Percentiles rank a stretch among this genome's conserved stretches.
Conservation (phyloP, 2,888 invertebrate genomes). For the Xestia xanthographa region DNA sequence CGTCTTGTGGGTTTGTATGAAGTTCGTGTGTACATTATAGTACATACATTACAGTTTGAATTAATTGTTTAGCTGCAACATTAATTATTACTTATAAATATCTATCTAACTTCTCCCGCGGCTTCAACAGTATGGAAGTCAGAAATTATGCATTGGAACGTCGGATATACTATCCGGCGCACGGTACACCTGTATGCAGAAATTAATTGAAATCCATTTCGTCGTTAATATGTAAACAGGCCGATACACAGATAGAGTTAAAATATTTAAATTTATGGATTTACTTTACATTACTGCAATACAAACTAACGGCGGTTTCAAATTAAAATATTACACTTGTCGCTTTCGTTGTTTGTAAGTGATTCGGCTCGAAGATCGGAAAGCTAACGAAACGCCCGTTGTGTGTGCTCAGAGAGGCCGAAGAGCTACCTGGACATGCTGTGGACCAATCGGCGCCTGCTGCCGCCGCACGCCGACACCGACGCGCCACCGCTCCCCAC, state of each 20-base stretch:
- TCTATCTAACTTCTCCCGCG: background rate
- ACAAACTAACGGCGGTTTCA: background rate
- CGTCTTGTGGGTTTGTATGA: background rate
- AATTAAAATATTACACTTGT: background rate
- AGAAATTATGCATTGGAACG: background rate
- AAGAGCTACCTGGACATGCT: slow-evolving; percentile 57
- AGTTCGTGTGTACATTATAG: background rate
- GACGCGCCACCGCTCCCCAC: background rate
- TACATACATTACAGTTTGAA: background rate
- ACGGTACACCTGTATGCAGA: background rate
- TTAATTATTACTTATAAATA: background rate
- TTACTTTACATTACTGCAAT: background rate
- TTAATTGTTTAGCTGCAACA: background rate
- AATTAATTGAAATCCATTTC: background rate
- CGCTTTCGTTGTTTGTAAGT: slow-evolving; percentile 20
- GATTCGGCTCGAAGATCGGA: slow-evolving; percentile 53
- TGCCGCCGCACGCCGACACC: slow-evolving; percentile 1
- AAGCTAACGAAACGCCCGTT: slow-evolving; percentile 79
- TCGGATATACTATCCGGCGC: background rate
- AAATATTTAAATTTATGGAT: background rate
- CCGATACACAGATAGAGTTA: background rate
- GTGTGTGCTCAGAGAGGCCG: slow-evolving; percentile 81
- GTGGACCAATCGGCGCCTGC: slow-evolving; percentile 56
- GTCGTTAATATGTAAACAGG: background rate
- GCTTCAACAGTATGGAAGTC: background rate